A percentile compares a stretch with the other conserved stretches of the same genome.
Conservation (phyloP, 2,797 vertebrate genomes). For the Sebastes kiyomatsui region DNA sequence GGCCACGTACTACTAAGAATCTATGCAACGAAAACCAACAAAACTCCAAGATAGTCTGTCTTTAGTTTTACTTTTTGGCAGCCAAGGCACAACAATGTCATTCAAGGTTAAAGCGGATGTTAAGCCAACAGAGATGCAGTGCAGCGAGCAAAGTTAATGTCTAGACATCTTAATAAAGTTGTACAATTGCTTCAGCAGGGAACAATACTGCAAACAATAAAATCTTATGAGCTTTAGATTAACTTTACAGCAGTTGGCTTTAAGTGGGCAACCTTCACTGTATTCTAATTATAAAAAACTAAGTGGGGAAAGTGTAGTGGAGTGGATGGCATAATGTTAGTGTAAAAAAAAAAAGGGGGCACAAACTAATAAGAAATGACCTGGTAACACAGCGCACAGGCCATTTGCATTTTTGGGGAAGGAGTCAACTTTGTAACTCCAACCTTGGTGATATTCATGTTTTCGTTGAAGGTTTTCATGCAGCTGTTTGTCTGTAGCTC, state of each 20-base stretch:
- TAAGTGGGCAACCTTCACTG: neutral
- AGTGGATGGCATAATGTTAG: neutral
- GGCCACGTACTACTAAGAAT: neutral
- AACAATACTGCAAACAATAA: slow-evolving; percentile 10
- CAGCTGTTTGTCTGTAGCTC: neutral
- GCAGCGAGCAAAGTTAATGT: neutral
- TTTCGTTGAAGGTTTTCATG: neutral
- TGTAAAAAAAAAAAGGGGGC: neutral
- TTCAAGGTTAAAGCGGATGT: neutral
- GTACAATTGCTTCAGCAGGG: neutral
- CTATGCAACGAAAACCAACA: neutral
- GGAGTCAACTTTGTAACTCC: neutral
- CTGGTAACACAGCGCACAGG: neutral
- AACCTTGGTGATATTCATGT: neutral
- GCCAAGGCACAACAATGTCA: neutral
- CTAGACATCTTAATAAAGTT: neutral
- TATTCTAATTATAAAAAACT: neutral
- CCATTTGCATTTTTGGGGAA: neutral
- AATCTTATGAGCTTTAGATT: neutral
- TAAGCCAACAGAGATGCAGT: neutral
- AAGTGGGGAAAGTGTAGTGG: neutral
- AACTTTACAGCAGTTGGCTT: slow-evolving; percentile 5
- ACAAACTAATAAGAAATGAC: neutral
- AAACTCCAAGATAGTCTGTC: neutral
- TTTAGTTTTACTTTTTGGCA: neutral